These are phyloP conservation scores for Pocota personata DNA, from an alignment of 2,888 invertebrate species.

Conservation along the genomic window DNA sequence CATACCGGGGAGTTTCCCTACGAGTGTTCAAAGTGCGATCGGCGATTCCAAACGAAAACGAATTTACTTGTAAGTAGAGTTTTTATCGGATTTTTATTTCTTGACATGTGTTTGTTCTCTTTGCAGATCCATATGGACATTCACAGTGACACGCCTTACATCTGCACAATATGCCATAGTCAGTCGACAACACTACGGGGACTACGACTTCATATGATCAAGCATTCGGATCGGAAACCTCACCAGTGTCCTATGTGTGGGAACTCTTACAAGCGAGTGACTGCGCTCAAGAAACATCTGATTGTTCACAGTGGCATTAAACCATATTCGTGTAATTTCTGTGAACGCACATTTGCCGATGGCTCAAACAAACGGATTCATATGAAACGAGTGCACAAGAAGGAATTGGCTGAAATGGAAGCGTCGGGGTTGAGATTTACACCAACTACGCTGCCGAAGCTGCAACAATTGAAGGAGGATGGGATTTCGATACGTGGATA, in stretches of 20 bases:
- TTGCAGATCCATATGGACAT: conserved; percentile 63
- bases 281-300: conserved; percentile 62
- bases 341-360: conserved; percentile 64
- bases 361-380: conserved; percentile 67
- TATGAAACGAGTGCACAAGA: conserved; percentile 62
- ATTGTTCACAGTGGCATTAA: conserved; percentile 78
- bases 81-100: neutral
- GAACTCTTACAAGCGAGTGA: conserved; percentile 63
- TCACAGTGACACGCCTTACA: conserved; percentile 68
- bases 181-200: conserved; percentile 64
- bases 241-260: conserved; percentile 62
- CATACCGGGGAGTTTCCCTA: conserved; percentile 65
- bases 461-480: conserved; percentile 78
- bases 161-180: conserved; percentile 52
- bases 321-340: conserved; percentile 77
- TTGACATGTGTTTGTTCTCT: neutral
- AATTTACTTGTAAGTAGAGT: conserved; percentile 59
- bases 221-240: conserved; percentile 63
- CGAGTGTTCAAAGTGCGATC: conserved; percentile 59
- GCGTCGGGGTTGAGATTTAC: conserved; percentile 78
- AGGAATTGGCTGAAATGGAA: conserved; percentile 77
- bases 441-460: conserved; percentile 79
- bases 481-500: conserved; percentile 20
- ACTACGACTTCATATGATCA: conserved; percentile 61
- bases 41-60: conserved; percentile 59